These are phyloP conservation scores for Drosophila eugracilis DNA, from an alignment of 1,140 invertebrate species.

Conservation along the genomic window DNA sequence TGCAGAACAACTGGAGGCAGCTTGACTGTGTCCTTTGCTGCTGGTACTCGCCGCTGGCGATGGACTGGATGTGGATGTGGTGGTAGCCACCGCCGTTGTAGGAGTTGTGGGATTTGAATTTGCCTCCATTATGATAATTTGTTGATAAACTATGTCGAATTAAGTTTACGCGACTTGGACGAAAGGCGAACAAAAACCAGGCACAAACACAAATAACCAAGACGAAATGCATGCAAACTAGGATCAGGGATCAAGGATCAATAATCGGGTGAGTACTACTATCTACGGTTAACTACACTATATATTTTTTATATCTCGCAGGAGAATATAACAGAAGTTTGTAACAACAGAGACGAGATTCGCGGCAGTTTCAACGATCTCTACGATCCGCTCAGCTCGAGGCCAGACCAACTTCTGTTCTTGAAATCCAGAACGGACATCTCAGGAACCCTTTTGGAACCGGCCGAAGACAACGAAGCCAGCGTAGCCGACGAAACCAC, in stretches of 20 bases:
- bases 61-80: constrained; percentile 29
- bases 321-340: constrained; percentile 5
- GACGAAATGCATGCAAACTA: constrained; percentile 66
- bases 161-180: constrained; percentile 20
- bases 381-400: constrained; percentile 77
- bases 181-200: constrained; percentile 40
- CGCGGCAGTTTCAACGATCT: constrained; percentile 55
- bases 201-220: constrained; percentile 61
- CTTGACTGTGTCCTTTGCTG: constrained; percentile 50
- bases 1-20: constrained; percentile 46
- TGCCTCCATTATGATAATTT: constrained; percentile 46
- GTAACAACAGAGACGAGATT: constrained; percentile 28
- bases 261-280: constrained; percentile 32
- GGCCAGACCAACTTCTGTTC: constrained; percentile 81
- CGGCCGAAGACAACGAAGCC: constrained; percentile 18
- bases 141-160: constrained; percentile 4
- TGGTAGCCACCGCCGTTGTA: constrained; percentile 36
- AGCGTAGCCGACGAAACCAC: not conserved
- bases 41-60: constrained; percentile 47
- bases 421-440: constrained; percentile 37
- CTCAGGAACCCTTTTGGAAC: constrained; percentile 64
- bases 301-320: not conserved
- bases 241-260: constrained; percentile 25
- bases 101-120: constrained; percentile 57
- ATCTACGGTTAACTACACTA: constrained; percentile 31